Conservation (phyloP, 2,113 vertebrate species). For the Elaphurus davidianus region DNA sequence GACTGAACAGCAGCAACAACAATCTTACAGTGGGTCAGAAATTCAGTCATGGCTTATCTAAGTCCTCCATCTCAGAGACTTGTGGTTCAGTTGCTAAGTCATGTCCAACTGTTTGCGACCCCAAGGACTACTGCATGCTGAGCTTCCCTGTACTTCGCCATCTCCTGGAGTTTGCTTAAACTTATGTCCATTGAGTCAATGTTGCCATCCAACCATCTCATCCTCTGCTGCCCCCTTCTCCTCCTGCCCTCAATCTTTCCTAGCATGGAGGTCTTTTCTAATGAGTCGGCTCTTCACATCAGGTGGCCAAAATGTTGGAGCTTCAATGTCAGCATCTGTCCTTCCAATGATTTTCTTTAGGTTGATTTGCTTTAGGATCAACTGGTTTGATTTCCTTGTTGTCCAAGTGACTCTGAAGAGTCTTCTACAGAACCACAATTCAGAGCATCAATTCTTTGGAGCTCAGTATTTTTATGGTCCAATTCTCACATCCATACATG, state of each 20-base stretch:
- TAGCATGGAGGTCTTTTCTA: background rate
- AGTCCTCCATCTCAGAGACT: background rate
- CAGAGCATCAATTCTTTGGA: background rate
- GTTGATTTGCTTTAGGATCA: background rate
- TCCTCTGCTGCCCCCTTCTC: background rate
- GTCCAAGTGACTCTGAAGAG: background rate
- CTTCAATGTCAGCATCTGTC: background rate
- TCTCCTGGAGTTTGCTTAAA: background rate
- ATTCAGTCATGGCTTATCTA: background rate
- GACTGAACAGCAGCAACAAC: background rate
- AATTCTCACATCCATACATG: background rate
- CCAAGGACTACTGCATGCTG: background rate
- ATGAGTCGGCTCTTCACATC: background rate
- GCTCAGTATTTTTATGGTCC: background rate
- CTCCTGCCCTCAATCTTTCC: background rate
- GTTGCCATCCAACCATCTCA: background rate
- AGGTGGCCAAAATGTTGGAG: background rate
- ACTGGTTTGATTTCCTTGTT: background rate
- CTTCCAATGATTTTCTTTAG: background rate
- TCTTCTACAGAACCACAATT: background rate
- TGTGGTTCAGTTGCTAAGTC: background rate
- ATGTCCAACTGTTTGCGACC: background rate
- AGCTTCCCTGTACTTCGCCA: background rate
- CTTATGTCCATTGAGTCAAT: background rate
- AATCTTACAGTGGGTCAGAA: background rate